A percentile compares a stretch with the other conserved stretches of the same genome.
Evolutionary conservation across 2,113 vertebrate species (phyloP).

Genomic region (Connochaetes taurinus): DNA sequence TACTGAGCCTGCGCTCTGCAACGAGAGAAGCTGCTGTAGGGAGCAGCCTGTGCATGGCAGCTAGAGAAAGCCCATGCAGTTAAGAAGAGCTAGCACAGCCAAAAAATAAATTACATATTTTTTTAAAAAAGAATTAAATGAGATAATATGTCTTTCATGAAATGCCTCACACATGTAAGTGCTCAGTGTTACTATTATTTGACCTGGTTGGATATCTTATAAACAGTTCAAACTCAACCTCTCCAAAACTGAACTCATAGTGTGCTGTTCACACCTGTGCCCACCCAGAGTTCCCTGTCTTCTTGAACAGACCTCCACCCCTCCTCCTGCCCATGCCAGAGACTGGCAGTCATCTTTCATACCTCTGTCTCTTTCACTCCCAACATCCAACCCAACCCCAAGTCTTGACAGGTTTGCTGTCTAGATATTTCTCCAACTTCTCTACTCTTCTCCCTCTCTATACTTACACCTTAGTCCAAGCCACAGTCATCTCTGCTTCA

Average conservation of each 20-base stretch:
- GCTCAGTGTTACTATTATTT: background rate
- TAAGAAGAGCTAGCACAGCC: background rate
- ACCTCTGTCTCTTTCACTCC: background rate
- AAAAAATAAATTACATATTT: background rate
- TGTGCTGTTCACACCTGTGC: no score
- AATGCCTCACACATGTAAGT: background rate
- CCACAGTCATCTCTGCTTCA: background rate
- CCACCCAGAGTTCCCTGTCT: background rate
- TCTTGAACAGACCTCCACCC: background rate
- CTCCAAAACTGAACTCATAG: background rate
- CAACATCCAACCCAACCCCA: background rate
- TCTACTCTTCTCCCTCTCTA: background rate
- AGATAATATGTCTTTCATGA: background rate
- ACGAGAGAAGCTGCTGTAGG: fast-evolving
- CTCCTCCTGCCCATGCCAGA: background rate
- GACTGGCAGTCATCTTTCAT: background rate
- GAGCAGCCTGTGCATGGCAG: background rate
- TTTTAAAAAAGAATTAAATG: background rate
- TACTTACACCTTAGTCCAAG: background rate
- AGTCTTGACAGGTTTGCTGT: background rate
- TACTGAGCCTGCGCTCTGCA: background rate
- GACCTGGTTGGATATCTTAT: background rate
- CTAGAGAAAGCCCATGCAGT: background rate
- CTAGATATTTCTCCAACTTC: background rate
- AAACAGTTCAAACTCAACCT: background rate